These are phyloP conservation scores for Phaedon cochleariae DNA, from an alignment of 2,888 invertebrate genomes.

Conservation along the genomic window DNA sequence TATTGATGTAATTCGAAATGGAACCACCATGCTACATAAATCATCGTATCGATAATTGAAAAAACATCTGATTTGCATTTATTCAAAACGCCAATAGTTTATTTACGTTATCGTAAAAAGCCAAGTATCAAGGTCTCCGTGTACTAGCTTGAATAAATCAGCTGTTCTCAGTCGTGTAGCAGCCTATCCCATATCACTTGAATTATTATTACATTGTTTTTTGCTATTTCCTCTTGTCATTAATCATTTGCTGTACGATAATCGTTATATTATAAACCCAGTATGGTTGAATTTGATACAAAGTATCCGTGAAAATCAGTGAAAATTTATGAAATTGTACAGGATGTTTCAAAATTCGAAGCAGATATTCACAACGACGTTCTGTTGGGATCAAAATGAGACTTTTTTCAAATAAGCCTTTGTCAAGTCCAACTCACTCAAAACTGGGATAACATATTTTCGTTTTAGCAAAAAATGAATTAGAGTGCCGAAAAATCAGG, in stretches of 20 bases:
- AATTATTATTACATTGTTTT: background rate
- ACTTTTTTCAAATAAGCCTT: too few species aligned
- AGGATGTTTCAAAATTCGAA: too few species aligned
- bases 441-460: too few species aligned
- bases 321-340: too few species aligned
- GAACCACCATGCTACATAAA: conserved; percentile 1
- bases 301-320: too few species aligned
- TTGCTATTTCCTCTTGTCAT: background rate
- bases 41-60: conserved; percentile 8
- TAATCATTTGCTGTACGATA: background rate
- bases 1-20: background rate
- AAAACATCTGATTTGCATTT: conserved; percentile 17
- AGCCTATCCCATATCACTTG: conserved; percentile 4
- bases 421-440: too few species aligned
- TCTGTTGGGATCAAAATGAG: too few species aligned
- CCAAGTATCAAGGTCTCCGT: conserved; percentile 12
- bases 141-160: conserved; percentile 17
- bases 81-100: conserved; percentile 16
- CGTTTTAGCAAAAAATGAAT: too few species aligned
- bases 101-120: conserved; percentile 17
- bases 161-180: conserved; percentile 8
- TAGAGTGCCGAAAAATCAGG: too few species aligned
- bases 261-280: too few species aligned
- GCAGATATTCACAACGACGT: too few species aligned
- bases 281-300: too few species aligned